Percentiles rank a stretch among this genome's conserved stretches.
These are phyloP conservation scores for Erythrocebus patas DNA, from an alignment of 2,113 vertebrate genomes.

Conservation along the genomic window DNA sequence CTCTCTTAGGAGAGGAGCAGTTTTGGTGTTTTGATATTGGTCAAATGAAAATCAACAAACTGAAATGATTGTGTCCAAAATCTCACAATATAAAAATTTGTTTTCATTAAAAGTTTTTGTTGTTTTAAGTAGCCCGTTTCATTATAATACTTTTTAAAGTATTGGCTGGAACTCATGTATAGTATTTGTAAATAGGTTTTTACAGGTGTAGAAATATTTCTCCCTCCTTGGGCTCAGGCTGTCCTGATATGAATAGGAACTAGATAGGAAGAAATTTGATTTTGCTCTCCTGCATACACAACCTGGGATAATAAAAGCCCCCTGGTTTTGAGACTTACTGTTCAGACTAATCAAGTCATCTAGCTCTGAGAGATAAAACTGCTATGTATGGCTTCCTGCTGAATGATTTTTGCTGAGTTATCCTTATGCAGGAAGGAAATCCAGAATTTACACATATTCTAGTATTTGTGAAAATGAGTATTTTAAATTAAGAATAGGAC, in stretches of 20 bases:
- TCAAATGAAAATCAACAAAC: slow-evolving; percentile 1
- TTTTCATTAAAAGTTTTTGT: neutral
- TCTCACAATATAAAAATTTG: neutral
- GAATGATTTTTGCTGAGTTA: slow-evolving; percentile 25
- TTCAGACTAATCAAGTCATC: neutral
- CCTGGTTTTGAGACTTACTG: slow-evolving; percentile 6
- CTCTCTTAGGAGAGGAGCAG: neutral
- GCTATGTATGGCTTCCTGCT: neutral
- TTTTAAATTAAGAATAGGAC: slow-evolving; percentile 16
- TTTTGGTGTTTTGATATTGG: slow-evolving; percentile 4
- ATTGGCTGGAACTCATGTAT: neutral
- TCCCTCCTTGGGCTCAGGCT: neutral
- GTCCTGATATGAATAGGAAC: neutral
- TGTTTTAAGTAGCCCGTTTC: neutral
- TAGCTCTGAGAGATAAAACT: neutral
- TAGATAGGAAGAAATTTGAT: neutral
- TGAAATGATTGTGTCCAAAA: neutral
- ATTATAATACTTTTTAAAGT: neutral
- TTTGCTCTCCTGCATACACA: neutral
- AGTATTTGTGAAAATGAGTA: slow-evolving; percentile 34
- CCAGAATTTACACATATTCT: neutral
- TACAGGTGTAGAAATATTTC: neutral
- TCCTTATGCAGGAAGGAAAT: neutral
- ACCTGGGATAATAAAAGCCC: neutral
- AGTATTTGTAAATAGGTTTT: slow-evolving; percentile 8